A percentile compares a stretch with the other conserved stretches of the same genome.
Conservation (phyloP, 2,113 vertebrate species). For the Mus musculus region GRCm39 chr9:71636001-71636500, state of each 20-base stretch:
- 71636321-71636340: constrained; percentile 73
- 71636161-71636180: not conserved
- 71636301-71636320: constrained; percentile 75
- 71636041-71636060: constrained; percentile 58
- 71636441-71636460: constrained; percentile 33
- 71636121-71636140: constrained; percentile 57
- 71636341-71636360: constrained; percentile 74
- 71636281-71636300: constrained; percentile 75
- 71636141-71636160: not conserved
- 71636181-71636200: not conserved
- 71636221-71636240: constrained; percentile 67
- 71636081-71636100: constrained; percentile 67
- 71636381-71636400: constrained; percentile 57
- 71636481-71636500: not conserved
- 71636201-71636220: constrained; percentile 65
- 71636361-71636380: constrained; percentile 68
- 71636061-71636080: constrained; percentile 56
- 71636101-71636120: constrained; percentile 37
- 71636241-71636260: constrained; percentile 61
- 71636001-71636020: constrained; percentile 52
- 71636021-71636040: constrained; percentile 48
- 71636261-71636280: constrained; percentile 73
- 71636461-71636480: constrained; percentile 44
- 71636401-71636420: constrained; percentile 42
- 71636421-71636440: constrained; percentile 42